Evolutionary conservation across 2,888 invertebrate species (phyloP).

Genomic region (Griposia aprilina): DNA sequence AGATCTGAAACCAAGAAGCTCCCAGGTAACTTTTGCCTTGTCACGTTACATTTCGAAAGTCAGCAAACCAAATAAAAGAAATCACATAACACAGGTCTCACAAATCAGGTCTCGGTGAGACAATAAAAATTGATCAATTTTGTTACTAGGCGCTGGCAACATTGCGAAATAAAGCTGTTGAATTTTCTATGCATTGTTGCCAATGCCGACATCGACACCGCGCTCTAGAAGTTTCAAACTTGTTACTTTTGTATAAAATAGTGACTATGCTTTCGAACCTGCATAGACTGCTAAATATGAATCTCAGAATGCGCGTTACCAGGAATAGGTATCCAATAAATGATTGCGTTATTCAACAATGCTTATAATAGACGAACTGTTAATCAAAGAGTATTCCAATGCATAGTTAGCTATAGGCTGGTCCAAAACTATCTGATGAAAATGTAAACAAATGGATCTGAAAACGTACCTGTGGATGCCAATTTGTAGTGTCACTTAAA

Average conservation of each 20-base stretch:
- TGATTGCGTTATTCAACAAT: background rate
- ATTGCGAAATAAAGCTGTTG: conserved; percentile 44
- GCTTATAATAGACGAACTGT: background rate
- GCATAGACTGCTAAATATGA: background rate
- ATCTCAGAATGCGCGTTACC: background rate
- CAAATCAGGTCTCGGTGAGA: conserved; percentile 25
- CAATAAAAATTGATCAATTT: conserved; percentile 62
- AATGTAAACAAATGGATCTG: no score
- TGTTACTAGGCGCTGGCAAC: conserved; percentile 34
- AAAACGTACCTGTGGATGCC: background rate
- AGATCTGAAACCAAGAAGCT: background rate
- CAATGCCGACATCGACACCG: background rate
- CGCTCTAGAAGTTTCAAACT: conserved; percentile 18
- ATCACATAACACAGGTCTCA: conserved; percentile 36
- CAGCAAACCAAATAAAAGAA: conserved; percentile 36
- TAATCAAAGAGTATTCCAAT: background rate
- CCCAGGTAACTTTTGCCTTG: background rate
- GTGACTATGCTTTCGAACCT: background rate
- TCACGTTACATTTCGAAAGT: conserved; percentile 2
- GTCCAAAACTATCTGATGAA: no score
- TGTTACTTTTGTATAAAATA: conserved; percentile 30
- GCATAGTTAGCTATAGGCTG: no score
- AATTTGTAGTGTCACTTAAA: background rate
- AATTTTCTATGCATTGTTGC: conserved; percentile 46
- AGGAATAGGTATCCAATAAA: background rate